Base-by-base conservation (phyloP, 2,888 invertebrate genomes). In the Drosophila mayaguana region DNA sequence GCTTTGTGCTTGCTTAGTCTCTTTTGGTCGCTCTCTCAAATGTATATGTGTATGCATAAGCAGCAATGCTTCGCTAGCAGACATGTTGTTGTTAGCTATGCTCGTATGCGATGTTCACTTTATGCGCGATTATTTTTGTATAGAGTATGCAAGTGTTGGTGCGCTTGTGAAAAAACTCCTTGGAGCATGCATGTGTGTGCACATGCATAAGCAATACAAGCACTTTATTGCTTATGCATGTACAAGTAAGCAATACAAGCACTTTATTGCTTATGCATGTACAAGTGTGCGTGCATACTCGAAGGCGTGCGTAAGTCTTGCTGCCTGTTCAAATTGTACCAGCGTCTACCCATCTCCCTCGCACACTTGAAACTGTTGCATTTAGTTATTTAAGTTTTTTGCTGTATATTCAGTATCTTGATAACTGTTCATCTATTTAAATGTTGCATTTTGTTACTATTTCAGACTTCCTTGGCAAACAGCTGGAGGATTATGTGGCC, bases 401-500 rank as follows among this genome's bases (percentile, higher is more conserved):
- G 7, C 8, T 45, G 14, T n/a, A 45, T 22, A 45, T 22, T 22
- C 6, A 7, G 3, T 45, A 45, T 8, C 16, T 36, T 38, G 5
- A 46, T n/a, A 16, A n/a, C 9, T 14, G 8, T 34, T 50, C 3
- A 18, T 18, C 2, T 3, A 48, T 28, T 22, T 16, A 14, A 45
- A 55, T 20, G 34, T 46, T 3, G 11, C 42, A 51, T 51, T 64
- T 50, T n/a, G n/a, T n/a, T 63, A 3, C 90, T 93, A 55, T 93
- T 93, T 2, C n/a, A 97, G 98, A 97, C 78, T 97, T 98, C 93
- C 94, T 99, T 78, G 97, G 98, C 57, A 94, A 95, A 92, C 95
- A 97, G 91, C 93, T 99, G 75, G 99, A 99, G 93, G 95, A 97
- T 65, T 98, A 98, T 93, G 96, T 98, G 66, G 95, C 96, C 88